Base-by-base conservation (phyloP, 2,888 invertebrate genomes). In the Xiphydria camelus region DNA sequence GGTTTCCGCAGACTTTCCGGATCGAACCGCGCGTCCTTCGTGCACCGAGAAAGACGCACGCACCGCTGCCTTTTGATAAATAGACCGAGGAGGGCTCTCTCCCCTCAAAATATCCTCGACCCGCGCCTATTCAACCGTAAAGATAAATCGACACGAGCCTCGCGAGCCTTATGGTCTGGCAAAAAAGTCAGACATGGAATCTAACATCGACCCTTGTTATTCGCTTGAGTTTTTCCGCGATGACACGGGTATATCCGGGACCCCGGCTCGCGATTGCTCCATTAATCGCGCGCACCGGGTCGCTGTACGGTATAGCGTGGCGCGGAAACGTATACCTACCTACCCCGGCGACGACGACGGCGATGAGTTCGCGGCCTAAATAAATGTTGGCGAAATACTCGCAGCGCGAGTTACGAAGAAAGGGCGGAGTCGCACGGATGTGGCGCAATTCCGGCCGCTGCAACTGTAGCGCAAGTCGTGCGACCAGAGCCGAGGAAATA, bases 61-160 rank as follows among this genome's bases (percentile, higher is more conserved):
- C 29, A 10, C 7, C 29, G 5, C 2, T 12, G 29, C 29, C 29
- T 29, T 29, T 29, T 29, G 12, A 29, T 29, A 29, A 14, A 29
- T 29, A 29, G 29, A 29, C 6, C 12, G 3, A 12, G 12, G 29
- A 29, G 14, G 26, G 14, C 12, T 7, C 29, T 14, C 14, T 14
- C 12, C 29, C 29, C 12, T 10, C 12, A 29, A 26, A 10, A 29
- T 29, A 29, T 10, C 12, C 29, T 29, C 2, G n/a, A 29, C 29
- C 12, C 12, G 12, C 10, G 29, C 14, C 29, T 29, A 29, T 29
- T 29, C 29, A 29, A 29, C 29, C 34, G 55, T 46, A 58, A 59
- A 64, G 64, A 64, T 57, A 62, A 66, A 66, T 66, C 58, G 62
- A 61, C 51, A 51, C 36, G 41, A 55, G 56, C 57, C 61, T 53